Base-by-base conservation (phyloP, 2,113 vertebrate species). In the Halichoeres trimaculatus region DNA sequence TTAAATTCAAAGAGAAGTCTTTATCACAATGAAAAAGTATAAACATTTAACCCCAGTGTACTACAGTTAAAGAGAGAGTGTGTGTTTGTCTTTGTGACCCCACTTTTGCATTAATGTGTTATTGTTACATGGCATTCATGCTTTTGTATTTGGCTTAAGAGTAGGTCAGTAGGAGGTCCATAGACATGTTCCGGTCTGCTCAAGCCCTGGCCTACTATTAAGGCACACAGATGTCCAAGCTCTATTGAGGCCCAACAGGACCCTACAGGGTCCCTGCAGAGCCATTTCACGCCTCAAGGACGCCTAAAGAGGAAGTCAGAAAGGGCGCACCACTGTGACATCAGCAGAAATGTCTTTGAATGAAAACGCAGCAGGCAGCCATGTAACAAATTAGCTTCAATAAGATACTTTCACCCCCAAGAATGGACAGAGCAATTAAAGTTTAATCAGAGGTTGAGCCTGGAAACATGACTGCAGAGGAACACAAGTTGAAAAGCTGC, bases 361-460 rank as follows among this genome's bases (percentile, higher is more conserved):
- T 87, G 59, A 53, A 80, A 85, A 56, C 26, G n/a, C 82, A 80
- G 60, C 70, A 82, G 75, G 72, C 53, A 55, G 47, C 66, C 62
- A 64, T 89, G 88, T 90, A 77, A 72, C 87, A 90, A 88, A 90
- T 92, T 90, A 87, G 75, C 81, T 68, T 80, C 73, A 82, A 82
- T 64, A 76, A 85, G 69, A 78, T 60, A 81, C 79, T 80, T 81
- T 88, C 70, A 78, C 56, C 47, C 47, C 24, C 12, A 51, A 58
- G 51, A 85, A 69, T 66, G 19, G n/a, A 38, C 23, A 23, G 6
- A 51, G 14, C 20, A 22, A 58, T 69, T 35, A 63, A 34, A 36
- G 50, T 55, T 74, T 66, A 54, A 56, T 62, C 23, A 47, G 30
- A 16, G 11, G n/a, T 63, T 76, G 41, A 78, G 63, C 13, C 54